Conservation (phyloP, 2,113 vertebrate genomes). For the Paedocypris sp. region DNA sequence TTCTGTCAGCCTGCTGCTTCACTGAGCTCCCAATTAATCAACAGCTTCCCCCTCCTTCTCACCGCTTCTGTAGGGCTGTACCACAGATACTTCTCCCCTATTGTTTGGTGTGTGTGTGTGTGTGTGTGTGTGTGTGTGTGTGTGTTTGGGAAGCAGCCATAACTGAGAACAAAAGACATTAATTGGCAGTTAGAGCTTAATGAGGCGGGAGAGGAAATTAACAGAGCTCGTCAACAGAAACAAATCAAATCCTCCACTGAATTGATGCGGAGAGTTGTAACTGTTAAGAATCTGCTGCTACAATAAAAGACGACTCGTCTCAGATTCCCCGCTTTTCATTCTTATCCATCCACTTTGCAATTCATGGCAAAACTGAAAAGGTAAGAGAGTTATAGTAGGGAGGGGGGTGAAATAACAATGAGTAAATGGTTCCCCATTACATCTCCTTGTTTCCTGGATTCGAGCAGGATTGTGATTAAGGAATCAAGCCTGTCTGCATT, state of each 20-base stretch:
- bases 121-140: constrained; percentile 38
- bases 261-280: constrained; percentile 43
- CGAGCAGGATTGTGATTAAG: constrained; percentile 56
- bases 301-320: constrained; percentile 57
- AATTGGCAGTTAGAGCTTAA: constrained; percentile 80
- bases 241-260: constrained; percentile 71
- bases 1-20: constrained; percentile 16
- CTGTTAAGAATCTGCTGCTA: constrained; percentile 52
- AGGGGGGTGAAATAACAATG: constrained; percentile 38
- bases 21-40: constrained; percentile 34
- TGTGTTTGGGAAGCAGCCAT: constrained; percentile 69
- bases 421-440: constrained; percentile 55
- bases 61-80: not conserved
- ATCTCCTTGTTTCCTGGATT: constrained; percentile 53
- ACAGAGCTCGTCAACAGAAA: constrained; percentile 71
- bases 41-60: constrained; percentile 19
- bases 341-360: constrained; percentile 23
- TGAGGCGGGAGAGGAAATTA: constrained; percentile 76
- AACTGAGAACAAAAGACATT: constrained; percentile 78
- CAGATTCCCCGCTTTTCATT: constrained; percentile 65
- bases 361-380: constrained; percentile 29
- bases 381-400: constrained; percentile 16
- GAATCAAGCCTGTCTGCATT: constrained; percentile 55
- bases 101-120: constrained; percentile 5
- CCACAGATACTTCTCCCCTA: not conserved